phyloP scores from a whole-genome alignment of 2,888 invertebrate genomes.

The Volucella zonaria region DNA sequence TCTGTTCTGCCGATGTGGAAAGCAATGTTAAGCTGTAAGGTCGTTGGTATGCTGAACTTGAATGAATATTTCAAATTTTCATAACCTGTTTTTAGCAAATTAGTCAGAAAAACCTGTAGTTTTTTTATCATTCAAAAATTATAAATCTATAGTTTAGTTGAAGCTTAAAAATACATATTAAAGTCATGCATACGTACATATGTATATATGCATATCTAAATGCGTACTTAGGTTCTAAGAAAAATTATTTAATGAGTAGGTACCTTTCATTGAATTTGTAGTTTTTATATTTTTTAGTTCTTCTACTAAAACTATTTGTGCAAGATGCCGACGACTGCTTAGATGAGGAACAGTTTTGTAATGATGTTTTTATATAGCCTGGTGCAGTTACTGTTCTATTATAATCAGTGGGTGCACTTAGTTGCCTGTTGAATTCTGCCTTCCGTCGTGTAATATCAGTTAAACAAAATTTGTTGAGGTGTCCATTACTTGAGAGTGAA shows the following conservation, averaged over 20 bases:
- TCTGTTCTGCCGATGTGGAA: conserved; percentile 10
- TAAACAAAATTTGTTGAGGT: conserved; percentile 81
- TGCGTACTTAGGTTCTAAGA: too few relatives aligned
- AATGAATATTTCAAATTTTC: conserved; percentile 47
- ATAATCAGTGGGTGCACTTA: conserved; percentile 82
- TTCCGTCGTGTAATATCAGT: conserved; percentile 81
- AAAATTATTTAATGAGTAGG: too few relatives aligned
- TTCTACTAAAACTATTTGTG: conserved; percentile 82
- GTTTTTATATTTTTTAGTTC: conserved; percentile 81
- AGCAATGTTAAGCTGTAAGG: conserved; percentile 54
- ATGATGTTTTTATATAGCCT: conserved; percentile 76
- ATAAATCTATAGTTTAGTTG: not conserved
- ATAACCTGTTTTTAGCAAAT: conserved; percentile 64
- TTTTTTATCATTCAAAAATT: not conserved
- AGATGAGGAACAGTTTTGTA: conserved; percentile 79
- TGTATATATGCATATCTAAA: conserved; percentile 17
- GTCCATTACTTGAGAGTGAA: conserved; percentile 81
- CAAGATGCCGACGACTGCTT: conserved; percentile 82
- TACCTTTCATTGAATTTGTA: conserved; percentile 82
- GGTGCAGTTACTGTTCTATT: conserved; percentile 73
- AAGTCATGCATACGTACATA: not conserved
- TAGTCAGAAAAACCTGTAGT: conserved; percentile 45
- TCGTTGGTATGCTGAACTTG: conserved; percentile 60
- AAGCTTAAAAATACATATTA: conserved; percentile 1
- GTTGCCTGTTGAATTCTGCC: conserved; percentile 82